Evolutionary conservation across 2,888 invertebrate genomes (phyloP), one percentile per base, ranked within the genome.

Genomic region (Agriotes lineatus): DNA sequence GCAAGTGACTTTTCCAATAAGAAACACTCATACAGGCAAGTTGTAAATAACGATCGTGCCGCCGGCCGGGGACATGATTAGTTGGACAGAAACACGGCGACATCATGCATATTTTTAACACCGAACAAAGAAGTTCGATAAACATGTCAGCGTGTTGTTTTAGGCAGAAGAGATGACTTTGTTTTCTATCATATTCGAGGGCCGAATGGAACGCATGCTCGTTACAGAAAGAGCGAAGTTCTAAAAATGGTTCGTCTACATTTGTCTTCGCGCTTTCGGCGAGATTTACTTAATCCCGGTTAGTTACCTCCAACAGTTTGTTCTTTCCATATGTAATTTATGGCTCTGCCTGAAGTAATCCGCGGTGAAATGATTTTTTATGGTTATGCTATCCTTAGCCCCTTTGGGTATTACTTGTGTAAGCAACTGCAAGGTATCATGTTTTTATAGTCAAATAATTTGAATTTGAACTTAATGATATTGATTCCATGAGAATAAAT

Each of bases 121-220:
- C 56, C 37, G 39, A 56, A 56, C 56, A 56, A 56, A 56, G 56
- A 56, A 56, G 56, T 56, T 56, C 56, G 39, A 56, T 56, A 56
- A 56, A 56, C 56, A 56, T 56, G 56, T 56, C 56, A 56, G 20
- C 39, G 39, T 19, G 56, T 22, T 56, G 39, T 56, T 56, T 56
- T 39, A 56, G 33, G 33, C 48, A 52, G 33, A 39, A 56, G 56
- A 56, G 37, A 56, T 39, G 56, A 56, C 39, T 56, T 52, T 56
- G 56, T 56, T 39, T 52, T 56, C 37, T 39, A 20, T 56, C 56
- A 35, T 33, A 52, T 20, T 52, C 33, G 33, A 35, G 33, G 7
- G 4, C 25, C 25, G 4, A 5, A 25, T 18, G 52, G 35, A 52
- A 52, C 52, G 33, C 52, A 52, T 25, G 48, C 19, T 19, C 22